These are phyloP conservation scores for Nebria salina DNA, from an alignment of 2,888 invertebrate species.

Conservation along the genomic window DNA sequence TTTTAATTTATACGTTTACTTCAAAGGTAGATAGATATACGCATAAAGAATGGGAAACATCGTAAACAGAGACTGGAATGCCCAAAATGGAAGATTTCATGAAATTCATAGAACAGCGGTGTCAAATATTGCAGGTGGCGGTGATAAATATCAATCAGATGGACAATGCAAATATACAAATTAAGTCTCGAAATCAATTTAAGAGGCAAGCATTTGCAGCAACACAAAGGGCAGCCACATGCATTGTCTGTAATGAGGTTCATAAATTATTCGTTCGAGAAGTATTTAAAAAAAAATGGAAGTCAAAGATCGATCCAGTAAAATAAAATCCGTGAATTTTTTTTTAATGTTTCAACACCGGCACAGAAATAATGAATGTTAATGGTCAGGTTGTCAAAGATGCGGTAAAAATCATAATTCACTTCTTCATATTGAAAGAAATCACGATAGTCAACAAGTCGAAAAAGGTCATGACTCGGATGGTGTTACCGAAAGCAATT, in stretches of 20 bases:
- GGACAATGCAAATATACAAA: background rate
- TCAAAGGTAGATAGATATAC: no score
- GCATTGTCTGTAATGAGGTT: background rate
- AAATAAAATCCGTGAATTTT: no score
- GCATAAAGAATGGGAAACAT: constrained; percentile 8
- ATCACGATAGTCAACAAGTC: background rate
- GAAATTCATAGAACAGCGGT: constrained; percentile 5
- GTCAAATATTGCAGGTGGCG: constrained; percentile 2
- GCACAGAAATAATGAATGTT: no score
- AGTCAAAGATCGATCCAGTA: no score
- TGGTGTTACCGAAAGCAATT: background rate
- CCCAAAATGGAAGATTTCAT: constrained; percentile 6
- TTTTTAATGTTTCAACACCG: no score
- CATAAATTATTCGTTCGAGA: background rate
- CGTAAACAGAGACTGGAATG: background rate
- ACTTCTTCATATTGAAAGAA: background rate
- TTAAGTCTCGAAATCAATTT: no score
- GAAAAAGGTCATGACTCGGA: background rate
- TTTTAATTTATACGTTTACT: no score
- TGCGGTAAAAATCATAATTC: no score
- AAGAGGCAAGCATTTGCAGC: no score
- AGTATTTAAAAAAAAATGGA: constrained; percentile 8
- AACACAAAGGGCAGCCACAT: no score
- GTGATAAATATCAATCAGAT: background rate
- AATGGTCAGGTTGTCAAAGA: no score